Percentiles rank a stretch among this genome's conserved stretches.
Evolutionary conservation across 2,797 vertebrate species (phyloP).

Genomic region (Eurystomus glaucurus): DNA sequence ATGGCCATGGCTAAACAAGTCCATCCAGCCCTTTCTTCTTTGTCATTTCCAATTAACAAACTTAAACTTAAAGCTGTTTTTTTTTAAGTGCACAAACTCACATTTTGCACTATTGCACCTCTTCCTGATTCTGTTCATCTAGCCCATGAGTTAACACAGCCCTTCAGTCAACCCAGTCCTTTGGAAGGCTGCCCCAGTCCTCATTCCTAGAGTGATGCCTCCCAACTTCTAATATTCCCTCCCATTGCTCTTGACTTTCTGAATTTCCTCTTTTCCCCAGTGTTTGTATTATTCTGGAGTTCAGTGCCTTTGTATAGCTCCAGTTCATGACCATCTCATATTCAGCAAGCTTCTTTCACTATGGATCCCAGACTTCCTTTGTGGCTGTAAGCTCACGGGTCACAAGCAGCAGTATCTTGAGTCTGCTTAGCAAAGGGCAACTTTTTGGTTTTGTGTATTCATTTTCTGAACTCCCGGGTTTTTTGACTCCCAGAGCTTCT

Average conservation of each 20-base stretch:
- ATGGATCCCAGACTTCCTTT: not conserved
- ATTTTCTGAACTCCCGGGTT: not conserved
- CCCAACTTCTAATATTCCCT: not conserved
- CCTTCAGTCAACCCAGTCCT: not conserved
- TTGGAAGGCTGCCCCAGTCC: not conserved
- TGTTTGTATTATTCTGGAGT: not conserved
- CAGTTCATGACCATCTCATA: not conserved
- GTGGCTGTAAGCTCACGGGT: not conserved
- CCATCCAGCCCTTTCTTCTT: not conserved
- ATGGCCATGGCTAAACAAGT: not conserved
- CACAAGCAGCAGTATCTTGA: not conserved
- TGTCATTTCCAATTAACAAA: not conserved
- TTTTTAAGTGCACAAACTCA: not conserved
- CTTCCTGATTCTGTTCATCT: not conserved
- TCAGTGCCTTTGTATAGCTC: not conserved
- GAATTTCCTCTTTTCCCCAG: not conserved
- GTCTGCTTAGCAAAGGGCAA: not conserved
- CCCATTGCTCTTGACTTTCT: not conserved
- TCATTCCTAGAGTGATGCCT: not conserved
- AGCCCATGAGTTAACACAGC: not conserved
- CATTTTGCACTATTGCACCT: rapidly evolving
- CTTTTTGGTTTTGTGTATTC: not conserved
- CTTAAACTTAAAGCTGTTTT: not conserved
- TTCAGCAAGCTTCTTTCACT: not conserved
- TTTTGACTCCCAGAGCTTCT: not conserved